phyloP scores from a whole-genome alignment of 2,888 invertebrate species.

The Xylophagus ater region DNA sequence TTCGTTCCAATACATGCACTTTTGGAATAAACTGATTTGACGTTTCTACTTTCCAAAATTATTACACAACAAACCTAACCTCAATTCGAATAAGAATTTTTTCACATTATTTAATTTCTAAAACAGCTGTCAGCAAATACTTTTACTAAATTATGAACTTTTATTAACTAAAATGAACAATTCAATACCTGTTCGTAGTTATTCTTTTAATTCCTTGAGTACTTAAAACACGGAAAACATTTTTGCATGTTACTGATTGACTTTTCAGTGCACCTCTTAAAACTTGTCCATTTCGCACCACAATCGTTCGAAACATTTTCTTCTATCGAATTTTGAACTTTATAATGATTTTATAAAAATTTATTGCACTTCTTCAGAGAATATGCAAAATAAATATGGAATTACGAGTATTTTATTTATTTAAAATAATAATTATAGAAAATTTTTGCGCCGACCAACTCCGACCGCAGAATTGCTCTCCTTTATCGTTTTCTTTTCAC shows the following conservation, averaged over 20 bases:
- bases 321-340: background rate
- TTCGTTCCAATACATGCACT: too few relatives aligned
- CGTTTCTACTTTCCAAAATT: conserved; percentile 7
- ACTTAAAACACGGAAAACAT: conserved; percentile 6
- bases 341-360: too few relatives aligned
- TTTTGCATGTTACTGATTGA: background rate
- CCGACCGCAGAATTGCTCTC: too few relatives aligned
- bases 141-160: conserved; percentile 1
- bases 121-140: background rate
- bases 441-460: too few relatives aligned
- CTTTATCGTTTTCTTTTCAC: too few relatives aligned
- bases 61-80: conserved; percentile 16
- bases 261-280: conserved; percentile 46
- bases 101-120: conserved; percentile 7
- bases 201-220: conserved; percentile 8
- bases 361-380: too few relatives aligned
- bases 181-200: conserved; percentile 8
- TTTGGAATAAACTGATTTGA: too few relatives aligned
- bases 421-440: too few relatives aligned
- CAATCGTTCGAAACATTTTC: conserved; percentile 64
- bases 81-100: too few relatives aligned
- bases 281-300: conserved; percentile 53
- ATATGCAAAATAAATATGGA: too few relatives aligned
- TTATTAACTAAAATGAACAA: conserved; percentile 3
- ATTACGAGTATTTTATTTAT: too few relatives aligned